Conservation (phyloP, 2,113 vertebrate species). For the Calonectris borealis region DNA sequence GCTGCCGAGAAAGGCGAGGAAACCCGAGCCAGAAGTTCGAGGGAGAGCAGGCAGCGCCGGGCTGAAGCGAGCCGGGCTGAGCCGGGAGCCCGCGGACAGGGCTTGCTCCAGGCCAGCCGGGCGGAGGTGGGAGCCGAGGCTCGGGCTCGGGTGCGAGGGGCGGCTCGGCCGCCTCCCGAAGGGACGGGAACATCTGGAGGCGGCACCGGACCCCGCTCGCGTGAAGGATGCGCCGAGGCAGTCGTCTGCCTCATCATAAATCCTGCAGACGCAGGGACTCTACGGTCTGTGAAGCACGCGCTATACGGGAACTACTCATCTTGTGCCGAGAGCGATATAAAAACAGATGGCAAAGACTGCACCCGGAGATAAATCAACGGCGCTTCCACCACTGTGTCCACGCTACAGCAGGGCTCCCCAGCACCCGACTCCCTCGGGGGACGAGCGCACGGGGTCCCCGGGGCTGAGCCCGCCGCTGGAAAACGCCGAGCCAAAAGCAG, state of each 20-base stretch:
- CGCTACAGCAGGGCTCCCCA: background rate
- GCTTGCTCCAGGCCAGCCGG: background rate
- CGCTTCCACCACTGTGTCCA: background rate
- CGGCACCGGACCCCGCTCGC: background rate
- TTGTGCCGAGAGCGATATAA: constrained; percentile 61
- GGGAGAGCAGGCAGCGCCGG: background rate
- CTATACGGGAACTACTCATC: constrained; percentile 63
- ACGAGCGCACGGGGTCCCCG: fast-evolving
- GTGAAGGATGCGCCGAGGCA: constrained; percentile 64
- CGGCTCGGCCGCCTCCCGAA: background rate
- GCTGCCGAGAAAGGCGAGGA: constrained; percentile 29
- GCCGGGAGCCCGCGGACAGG: background rate
- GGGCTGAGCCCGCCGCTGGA: fast-evolving
- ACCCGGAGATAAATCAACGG: constrained; percentile 46
- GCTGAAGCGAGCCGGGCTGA: background rate
- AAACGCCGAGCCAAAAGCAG: background rate
- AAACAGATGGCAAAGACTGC: constrained; percentile 72
- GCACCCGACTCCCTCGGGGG: background rate
- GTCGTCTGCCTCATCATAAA: constrained; percentile 59
- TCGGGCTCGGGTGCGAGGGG: too few species aligned
- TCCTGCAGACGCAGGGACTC: constrained; percentile 72
- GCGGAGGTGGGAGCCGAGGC: background rate
- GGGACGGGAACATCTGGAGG: constrained; percentile 41
- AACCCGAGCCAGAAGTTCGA: background rate
- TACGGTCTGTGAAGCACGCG: constrained; percentile 51